Evolutionary conservation across 2,113 vertebrate species (phyloP), one percentile per base, ranked within the genome.

Genomic region (Strigops habroptila): DNA sequence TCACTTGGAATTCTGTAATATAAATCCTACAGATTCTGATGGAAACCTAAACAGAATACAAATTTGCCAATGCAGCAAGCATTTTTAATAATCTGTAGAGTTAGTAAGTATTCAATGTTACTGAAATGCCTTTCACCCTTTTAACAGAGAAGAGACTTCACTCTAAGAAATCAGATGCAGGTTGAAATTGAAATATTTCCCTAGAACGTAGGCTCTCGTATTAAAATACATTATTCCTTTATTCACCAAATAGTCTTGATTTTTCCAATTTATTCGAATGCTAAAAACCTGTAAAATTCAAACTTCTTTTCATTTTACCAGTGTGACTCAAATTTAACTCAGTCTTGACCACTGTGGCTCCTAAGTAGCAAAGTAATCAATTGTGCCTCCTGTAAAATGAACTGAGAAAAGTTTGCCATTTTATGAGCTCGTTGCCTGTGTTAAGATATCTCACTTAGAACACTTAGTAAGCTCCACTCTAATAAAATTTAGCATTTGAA

Each of bases 401-500:
- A 88, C 60, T 27, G 73, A 92, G 68, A 71, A 92, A 96, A 96
- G 88, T 91, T 85, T 95, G 49, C 60, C 63, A 65, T 94, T 97
- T 97, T 97, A 91, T 96, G 91, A 97, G 93, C 91, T 97, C 84
- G 53, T 25, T 86, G 30, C 41, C 44, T 62, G 76, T 86, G 51
- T 53, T 53, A 94, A 95, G 95, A 95, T 75, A 94, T 78, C 62
- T 93, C 24, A 1, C 95, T 97, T 84, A 86, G 71, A 95, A 82
- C 88, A 95, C 85, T 97, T 97, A 92, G 93, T 89, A 94, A 97
- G 88, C 64, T 92, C 51, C 81, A 62, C n/a, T 88, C 79, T 97
- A 97, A 98, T 97, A 91, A 95, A 95, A 97, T 96, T 87, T 90
- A 97, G 39, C 81, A 41, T 96, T 93, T 96, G 83, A 96, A 97